Conservation (phyloP, 2,888 invertebrate genomes). For the Lithosia quadra region DNA sequence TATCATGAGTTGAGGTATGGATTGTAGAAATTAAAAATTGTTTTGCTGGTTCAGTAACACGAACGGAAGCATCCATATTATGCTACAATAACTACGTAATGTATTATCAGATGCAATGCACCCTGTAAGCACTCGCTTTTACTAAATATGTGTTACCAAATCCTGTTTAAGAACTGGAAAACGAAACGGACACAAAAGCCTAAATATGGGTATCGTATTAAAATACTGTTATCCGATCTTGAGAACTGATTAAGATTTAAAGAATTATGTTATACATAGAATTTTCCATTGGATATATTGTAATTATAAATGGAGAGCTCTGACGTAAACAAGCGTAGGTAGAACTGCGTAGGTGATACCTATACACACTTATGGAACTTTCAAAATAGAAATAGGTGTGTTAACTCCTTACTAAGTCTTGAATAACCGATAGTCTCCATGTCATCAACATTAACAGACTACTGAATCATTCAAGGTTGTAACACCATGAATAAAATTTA, state of each 20-base stretch:
- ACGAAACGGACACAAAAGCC: not conserved
- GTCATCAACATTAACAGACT: slow-evolving; percentile 3
- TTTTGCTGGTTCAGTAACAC: not conserved
- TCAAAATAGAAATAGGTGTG: not conserved
- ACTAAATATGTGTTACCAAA: not conserved
- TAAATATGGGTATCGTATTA: not conserved
- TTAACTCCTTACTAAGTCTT: not conserved
- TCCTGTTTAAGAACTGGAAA: not conserved
- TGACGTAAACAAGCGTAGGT: slow-evolving; percentile 24
- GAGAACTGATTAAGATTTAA: not conserved
- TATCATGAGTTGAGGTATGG: not conserved
- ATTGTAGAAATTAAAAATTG: not conserved
- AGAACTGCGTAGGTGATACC: slow-evolving; percentile 19
- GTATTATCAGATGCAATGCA: too few relatives aligned
- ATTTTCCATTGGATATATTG: slow-evolving; percentile 14
- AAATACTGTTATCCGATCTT: not conserved
- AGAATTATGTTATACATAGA: not conserved
- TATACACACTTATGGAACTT: not conserved
- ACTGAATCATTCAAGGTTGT: not conserved
- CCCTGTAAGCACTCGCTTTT: too few relatives aligned
- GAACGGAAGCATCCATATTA: not conserved
- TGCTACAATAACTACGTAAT: not conserved
- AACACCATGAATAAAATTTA: slow-evolving; percentile 3
- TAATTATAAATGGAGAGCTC: slow-evolving; percentile 7
- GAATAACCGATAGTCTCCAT: slow-evolving; percentile 4